Evolutionary conservation across 1,140 invertebrate species (phyloP), one percentile per base, ranked within the genome.

Genomic region (Homalodisca vitripennis): DNA sequence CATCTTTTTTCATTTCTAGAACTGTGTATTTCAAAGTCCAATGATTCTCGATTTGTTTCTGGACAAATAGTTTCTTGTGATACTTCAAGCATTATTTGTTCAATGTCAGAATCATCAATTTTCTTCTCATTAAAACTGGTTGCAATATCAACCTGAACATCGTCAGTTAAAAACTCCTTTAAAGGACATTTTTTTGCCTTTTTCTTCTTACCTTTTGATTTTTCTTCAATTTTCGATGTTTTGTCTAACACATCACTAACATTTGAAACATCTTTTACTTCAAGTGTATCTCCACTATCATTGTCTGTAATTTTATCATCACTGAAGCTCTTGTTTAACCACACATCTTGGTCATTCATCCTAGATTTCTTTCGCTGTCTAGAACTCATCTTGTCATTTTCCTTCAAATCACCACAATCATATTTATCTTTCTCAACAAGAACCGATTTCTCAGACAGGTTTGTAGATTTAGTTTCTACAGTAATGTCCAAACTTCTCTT

Each of bases 261-360:
- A 26, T 27, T 17, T 41, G 34, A 41, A 41, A 17, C 6, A 17
- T 41, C 17, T 10, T 10, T 10, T 17, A 10, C 17, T 6, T 41
- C 34, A 41, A 41, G 34, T 10, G 6, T 41, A 10, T 41, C 17
- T 10, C 34, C 17, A 41, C 17, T 17, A 41, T 6, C 34, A 10
- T 41, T 41, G 34, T 41, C 34, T 10, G 6, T 41, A n/a, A n/a
- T n/a, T n/a, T n/a, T n/a, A n/a, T n/a, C n/a, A n/a, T n/a, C 17
- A 41, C 34, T 10, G 17, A 41, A 17, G 34, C 17, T 41, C 17
- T 6, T 41, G 34, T 41, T 17, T 41, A 17, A 6, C 17, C 6
- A 17, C 57, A 69, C 70, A 71, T 75, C 48, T 74, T 47, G 29
- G 55, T 60, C 29, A 55, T 63, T 64, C 64, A 48, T 51, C 65